These are phyloP conservation scores for Penaeus indicus DNA, from an alignment of 1,140 invertebrate genomes.

Conservation along the genomic window DNA sequence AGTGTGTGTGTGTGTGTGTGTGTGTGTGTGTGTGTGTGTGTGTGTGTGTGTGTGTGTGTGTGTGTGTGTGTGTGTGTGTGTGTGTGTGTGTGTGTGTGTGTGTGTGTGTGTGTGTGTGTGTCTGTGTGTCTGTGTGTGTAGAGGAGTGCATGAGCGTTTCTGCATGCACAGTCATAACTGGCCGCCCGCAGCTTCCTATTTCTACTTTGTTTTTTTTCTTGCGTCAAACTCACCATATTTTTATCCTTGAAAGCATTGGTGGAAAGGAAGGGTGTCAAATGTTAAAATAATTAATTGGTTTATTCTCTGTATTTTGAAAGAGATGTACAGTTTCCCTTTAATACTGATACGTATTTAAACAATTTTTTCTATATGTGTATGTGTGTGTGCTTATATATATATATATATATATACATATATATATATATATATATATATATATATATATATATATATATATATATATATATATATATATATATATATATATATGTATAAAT, in stretches of 20 bases:
- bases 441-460: conserved; percentile 5
- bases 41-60: neutral
- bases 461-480: conserved; percentile 1
- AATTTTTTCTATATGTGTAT: neutral
- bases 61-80: neutral
- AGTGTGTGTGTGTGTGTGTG: too few relatives aligned
- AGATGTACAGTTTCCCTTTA: too few relatives aligned
- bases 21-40: too few relatives aligned
- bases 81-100: conserved; percentile 2
- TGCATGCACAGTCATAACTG: neutral
- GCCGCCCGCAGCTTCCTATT: too few relatives aligned
- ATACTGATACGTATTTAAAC: neutral
- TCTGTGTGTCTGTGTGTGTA: conserved; percentile 24
- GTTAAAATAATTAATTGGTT: too few relatives aligned
- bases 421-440: conserved; percentile 27
- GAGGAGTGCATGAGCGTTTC: neutral
- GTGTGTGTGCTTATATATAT: neutral
- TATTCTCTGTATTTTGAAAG: neutral
- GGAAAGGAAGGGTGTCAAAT: too few relatives aligned
- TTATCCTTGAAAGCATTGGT: too few relatives aligned
- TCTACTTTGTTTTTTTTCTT: too few relatives aligned
- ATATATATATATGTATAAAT: conserved; percentile 5
- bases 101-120: conserved; percentile 15
- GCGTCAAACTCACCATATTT: too few relatives aligned
- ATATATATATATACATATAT: conserved; percentile 7